These are phyloP conservation scores for Drosophila lutescens DNA, from an alignment of 2,888 invertebrate species.

Conservation along the genomic window DNA sequence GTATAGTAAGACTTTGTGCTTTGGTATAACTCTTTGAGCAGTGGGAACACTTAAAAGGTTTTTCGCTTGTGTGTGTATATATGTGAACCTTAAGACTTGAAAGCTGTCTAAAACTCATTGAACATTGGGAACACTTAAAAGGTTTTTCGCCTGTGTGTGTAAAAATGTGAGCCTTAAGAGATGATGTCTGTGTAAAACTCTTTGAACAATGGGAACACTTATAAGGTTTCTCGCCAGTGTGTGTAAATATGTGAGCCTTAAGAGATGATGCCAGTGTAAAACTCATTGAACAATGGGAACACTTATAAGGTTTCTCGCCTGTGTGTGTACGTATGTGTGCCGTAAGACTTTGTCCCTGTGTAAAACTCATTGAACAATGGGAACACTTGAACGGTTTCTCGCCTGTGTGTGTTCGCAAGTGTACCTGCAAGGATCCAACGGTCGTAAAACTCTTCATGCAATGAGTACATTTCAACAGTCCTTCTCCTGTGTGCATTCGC, in stretches of 20 bases:
- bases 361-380: not conserved
- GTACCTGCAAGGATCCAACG: not conserved
- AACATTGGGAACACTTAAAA: too few species aligned
- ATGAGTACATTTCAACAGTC: not conserved
- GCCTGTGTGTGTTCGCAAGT: not conserved
- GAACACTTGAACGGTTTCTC: not conserved
- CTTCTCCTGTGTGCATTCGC: not conserved
- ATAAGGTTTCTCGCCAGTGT: not conserved
- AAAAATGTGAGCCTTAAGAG: too few species aligned
- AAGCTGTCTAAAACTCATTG: too few species aligned
- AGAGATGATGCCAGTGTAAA: not conserved
- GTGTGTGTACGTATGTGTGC: not conserved
- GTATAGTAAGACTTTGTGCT: too few species aligned
- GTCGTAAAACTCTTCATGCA: not conserved
- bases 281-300: not conserved
- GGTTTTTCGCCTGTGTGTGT: too few species aligned
- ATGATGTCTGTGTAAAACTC: rapidly evolving
- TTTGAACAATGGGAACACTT: not conserved
- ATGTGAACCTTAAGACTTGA: not conserved
- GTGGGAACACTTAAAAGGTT: not conserved
- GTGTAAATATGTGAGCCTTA: not conserved
- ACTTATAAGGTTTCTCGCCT: not conserved
- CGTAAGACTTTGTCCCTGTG: not conserved
- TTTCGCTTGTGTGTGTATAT: not conserved
- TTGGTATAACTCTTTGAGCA: not conserved